A percentile compares a stretch with the other conserved stretches of the same genome.
These are phyloP conservation scores for Urophycis tenuis DNA, from an alignment of 2,797 vertebrate species.

Conservation along the genomic window DNA sequence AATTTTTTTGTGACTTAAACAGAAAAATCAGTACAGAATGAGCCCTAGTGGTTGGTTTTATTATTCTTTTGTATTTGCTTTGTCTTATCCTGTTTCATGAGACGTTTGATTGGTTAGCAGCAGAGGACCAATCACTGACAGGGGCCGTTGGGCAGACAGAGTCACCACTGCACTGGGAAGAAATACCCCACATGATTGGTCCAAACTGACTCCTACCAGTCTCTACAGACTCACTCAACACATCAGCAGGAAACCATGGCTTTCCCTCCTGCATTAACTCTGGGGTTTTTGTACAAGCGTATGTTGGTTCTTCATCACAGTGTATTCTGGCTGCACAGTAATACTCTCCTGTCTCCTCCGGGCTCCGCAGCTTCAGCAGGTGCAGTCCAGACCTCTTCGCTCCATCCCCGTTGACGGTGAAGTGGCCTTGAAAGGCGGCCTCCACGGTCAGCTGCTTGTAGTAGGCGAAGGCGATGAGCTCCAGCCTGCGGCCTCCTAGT, in stretches of 20 bases:
- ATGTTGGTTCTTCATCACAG: not conserved
- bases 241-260: not conserved
- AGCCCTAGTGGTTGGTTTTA: no score
- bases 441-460: not conserved
- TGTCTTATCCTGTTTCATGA: no score
- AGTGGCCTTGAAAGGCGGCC: not conserved
- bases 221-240: not conserved
- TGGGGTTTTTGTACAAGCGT: not conserved
- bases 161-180: no score
- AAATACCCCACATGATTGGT: no score
- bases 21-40: no score
- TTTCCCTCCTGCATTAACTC: not conserved
- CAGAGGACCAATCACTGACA: no score
- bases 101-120: no score
- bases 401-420: not conserved
- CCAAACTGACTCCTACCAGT: no score
- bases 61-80: no score
- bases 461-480: not conserved
- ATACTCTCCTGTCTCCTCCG: not conserved
- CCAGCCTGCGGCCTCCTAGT: not conserved
- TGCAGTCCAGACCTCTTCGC: not conserved
- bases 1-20: no score
- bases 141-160: no score
- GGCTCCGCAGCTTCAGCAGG: not conserved
- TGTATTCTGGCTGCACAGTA: conserved; percentile 1